Conservation (phyloP, 2,113 vertebrate genomes). For the Lamprologus ornatipinnis region DNA sequence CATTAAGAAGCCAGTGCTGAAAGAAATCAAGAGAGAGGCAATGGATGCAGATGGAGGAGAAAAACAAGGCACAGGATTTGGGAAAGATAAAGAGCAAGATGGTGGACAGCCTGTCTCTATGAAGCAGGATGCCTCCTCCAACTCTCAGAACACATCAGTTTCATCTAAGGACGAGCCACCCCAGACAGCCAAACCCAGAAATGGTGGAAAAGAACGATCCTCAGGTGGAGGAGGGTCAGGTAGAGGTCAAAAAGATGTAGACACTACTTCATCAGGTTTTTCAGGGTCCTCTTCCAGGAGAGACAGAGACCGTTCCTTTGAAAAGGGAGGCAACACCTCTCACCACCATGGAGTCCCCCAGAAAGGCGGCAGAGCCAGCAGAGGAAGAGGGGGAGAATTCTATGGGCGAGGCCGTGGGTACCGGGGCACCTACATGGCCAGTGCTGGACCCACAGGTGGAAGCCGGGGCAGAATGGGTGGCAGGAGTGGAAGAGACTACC, state of each 20-base stretch:
- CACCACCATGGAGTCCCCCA: slow-evolving; percentile 58
- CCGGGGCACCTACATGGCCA: slow-evolving; percentile 70
- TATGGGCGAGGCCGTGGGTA: slow-evolving; percentile 80
- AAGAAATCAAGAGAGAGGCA: slow-evolving; percentile 69
- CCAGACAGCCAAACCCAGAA: slow-evolving; percentile 52
- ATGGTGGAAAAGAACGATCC: slow-evolving; percentile 64
- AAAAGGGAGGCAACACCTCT: slow-evolving; percentile 47
- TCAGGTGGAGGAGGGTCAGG: slow-evolving; percentile 26
- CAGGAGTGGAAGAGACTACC: slow-evolving; percentile 79
- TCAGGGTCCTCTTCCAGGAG: slow-evolving; percentile 55
- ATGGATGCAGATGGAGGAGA: slow-evolving; percentile 66
- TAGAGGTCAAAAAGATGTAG: slow-evolving; percentile 66
- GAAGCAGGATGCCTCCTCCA: slow-evolving; percentile 55
- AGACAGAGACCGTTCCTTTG: slow-evolving; percentile 77
- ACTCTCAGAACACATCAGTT: slow-evolving; percentile 42
- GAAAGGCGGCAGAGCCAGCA: slow-evolving; percentile 61
- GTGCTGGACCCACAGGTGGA: slow-evolving; percentile 24
- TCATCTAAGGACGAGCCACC: slow-evolving; percentile 57
- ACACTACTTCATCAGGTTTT: slow-evolving; percentile 44
- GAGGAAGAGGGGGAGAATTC: slow-evolving; percentile 82
- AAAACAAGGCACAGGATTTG: slow-evolving; percentile 46
- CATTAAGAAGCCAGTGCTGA: slow-evolving; percentile 78
- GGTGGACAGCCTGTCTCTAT: slow-evolving; percentile 18
- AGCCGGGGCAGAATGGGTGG: slow-evolving; percentile 72
- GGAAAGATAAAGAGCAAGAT: slow-evolving; percentile 74